Percentiles rank a stretch among this genome's conserved stretches.
Evolutionary conservation across 2,888 invertebrate genomes (phyloP).

Genomic region (Hyppa rectilinea): DNA sequence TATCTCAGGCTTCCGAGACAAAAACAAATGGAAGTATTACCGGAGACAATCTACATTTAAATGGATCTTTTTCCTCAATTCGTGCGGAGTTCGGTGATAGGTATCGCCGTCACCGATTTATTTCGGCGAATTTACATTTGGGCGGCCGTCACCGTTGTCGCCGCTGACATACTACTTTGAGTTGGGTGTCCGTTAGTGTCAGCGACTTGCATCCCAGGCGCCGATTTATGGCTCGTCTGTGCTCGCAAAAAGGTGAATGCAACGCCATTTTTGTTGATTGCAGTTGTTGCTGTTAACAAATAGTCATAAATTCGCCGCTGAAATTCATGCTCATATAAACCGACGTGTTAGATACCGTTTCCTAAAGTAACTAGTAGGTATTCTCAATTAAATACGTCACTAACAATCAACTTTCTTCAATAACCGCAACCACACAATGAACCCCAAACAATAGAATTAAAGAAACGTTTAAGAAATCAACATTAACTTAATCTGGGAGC

Average conservation of each 20-base stretch:
- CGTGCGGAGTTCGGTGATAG: slow-evolving; percentile 88
- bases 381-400: slow-evolving; percentile 35
- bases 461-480: slow-evolving; percentile 66
- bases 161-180: slow-evolving; percentile 67
- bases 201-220: slow-evolving; percentile 51
- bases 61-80: slow-evolving; percentile 90
- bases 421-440: slow-evolving; percentile 39
- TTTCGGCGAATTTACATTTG: slow-evolving; percentile 87
- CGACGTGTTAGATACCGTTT: not conserved
- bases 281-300: slow-evolving; percentile 22
- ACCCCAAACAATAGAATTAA: slow-evolving; percentile 58
- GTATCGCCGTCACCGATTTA: slow-evolving; percentile 88
- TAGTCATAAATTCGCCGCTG: slow-evolving; percentile 19
- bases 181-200: slow-evolving; percentile 63
- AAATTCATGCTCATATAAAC: not conserved
- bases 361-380: not conserved
- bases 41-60: slow-evolving; percentile 90
- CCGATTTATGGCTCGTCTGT: slow-evolving; percentile 53
- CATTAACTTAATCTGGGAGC: slow-evolving; percentile 62
- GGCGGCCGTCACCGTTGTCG: slow-evolving; percentile 67
- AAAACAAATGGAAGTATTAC: slow-evolving; percentile 91
- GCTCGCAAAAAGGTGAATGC: slow-evolving; percentile 34
- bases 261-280: slow-evolving; percentile 31
- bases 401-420: slow-evolving; percentile 33
- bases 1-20: slow-evolving; percentile 86